Conservation (phyloP, 2,888 invertebrate genomes). For the Gymnosoma rotundatum region DNA sequence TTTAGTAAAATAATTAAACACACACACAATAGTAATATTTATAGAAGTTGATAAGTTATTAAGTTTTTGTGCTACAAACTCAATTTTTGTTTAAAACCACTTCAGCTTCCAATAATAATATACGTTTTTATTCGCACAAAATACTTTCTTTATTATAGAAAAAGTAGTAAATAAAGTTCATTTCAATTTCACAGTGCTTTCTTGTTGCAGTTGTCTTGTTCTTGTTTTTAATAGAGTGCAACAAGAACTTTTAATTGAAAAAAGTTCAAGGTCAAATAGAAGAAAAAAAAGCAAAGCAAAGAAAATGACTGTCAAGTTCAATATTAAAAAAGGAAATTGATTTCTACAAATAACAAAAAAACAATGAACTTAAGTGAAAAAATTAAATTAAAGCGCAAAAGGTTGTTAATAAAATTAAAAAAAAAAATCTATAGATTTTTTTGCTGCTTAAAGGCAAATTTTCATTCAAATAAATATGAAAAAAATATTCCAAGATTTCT, state of each 20-base stretch:
- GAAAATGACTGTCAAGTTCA: conserved; percentile 64
- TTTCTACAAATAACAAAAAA: conserved; percentile 54
- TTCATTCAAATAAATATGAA: neutral
- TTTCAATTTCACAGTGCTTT: neutral
- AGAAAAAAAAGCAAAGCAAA: conserved; percentile 10
- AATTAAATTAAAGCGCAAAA: neutral
- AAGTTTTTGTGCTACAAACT: too few species aligned
- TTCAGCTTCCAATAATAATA: too few species aligned
- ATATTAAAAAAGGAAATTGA: conserved; percentile 58
- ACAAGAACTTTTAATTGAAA: conserved; percentile 68
- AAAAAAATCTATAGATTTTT: too few species aligned
- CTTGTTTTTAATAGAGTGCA: conserved; percentile 40
- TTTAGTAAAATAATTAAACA: too few species aligned
- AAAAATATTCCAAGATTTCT: neutral
- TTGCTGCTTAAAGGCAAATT: too few species aligned
- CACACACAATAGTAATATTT: too few species aligned
- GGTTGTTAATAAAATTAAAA: too few species aligned
- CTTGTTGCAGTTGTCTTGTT: neutral
- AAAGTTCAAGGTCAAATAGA: conserved; percentile 63
- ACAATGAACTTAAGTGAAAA: conserved; percentile 25
- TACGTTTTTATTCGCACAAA: too few species aligned
- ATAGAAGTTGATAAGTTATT: too few species aligned
- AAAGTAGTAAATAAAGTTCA: conserved; percentile 43
- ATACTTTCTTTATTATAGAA: too few species aligned
- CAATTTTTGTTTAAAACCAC: too few species aligned